Evolutionary conservation across 2,113 vertebrate species (phyloP), one percentile per base, ranked within the genome.

Genomic region (Eubucco bourcierii): DNA sequence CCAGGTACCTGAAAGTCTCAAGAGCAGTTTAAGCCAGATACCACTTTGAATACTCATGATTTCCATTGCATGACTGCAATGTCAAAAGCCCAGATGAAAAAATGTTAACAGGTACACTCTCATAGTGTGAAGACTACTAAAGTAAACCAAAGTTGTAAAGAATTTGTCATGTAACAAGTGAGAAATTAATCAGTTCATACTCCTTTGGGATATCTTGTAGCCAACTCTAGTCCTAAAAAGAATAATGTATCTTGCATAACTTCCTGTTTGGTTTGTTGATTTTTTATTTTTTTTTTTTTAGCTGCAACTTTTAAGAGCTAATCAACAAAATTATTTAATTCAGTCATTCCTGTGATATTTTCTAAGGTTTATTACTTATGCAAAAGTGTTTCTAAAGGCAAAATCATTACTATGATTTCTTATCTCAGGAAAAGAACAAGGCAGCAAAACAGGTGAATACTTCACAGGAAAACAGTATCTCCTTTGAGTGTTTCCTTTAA

Each of bases 321-420:
- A 88, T 83, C 39, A 91, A 64, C 39, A 64, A 80, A 15, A 50
- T 19, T 4, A 64, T 61, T 76, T 79, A 12, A 71, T 53, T 91
- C 15, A 41, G 9, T 87, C 44, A 47, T 67, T 74, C 39, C 52
- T 82, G 3, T 58, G 31, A 21, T 20, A 17, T 92, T 76, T 85
- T 68, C 44, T 68, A 84, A 66, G 17, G 20, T 61, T 64, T 77
- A 59, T 78, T 73, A 77, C 17, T 82, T 46, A 87, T 4, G 50
- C 16, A 94, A 87, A 89, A 70, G 4, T 56, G 9, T 87, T 93
- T 75, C 87, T 82, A 94, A 90, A 88, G 75, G 17, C 13, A 76
- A 88, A 88, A 60, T 3, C 13, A 25, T 60, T 64, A 27, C 19
- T 90, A 29, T 47, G 17, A 65, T 56, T 80, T 91, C 64, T 91